phyloP scores from a whole-genome alignment of 2,113 vertebrate genomes.

The Castor canadensis region DNA sequence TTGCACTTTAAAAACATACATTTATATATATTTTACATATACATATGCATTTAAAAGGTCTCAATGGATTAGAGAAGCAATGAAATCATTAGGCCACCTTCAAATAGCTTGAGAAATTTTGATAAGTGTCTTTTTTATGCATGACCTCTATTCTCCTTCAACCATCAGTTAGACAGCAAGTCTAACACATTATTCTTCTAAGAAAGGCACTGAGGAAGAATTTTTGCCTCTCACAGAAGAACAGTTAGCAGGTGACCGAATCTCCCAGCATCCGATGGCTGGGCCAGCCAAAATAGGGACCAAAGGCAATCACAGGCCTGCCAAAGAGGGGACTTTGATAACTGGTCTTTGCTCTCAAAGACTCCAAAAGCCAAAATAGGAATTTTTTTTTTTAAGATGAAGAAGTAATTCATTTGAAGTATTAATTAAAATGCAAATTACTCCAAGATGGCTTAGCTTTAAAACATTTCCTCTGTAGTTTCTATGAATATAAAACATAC shows the following conservation, averaged over 20 bases:
- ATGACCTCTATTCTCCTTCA: neutral
- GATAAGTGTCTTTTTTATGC: neutral
- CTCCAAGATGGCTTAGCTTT: slow-evolving; percentile 77
- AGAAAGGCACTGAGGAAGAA: neutral
- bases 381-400: slow-evolving; percentile 67
- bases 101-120: neutral
- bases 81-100: neutral
- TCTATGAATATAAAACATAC: slow-evolving; percentile 79
- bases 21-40: neutral
- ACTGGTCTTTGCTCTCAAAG: slow-evolving; percentile 60
- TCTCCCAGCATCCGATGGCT: slow-evolving; percentile 45
- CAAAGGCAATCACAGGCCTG: slow-evolving; percentile 55
- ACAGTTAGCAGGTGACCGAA: neutral
- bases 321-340: slow-evolving; percentile 60
- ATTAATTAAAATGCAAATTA: slow-evolving; percentile 87
- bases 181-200: neutral
- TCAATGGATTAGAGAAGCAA: neutral
- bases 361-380: slow-evolving; percentile 65
- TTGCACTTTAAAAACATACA: neutral
- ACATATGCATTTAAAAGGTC: neutral
- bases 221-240: neutral
- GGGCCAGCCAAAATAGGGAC: neutral
- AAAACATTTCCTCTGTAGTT: slow-evolving; percentile 77
- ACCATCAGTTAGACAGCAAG: neutral
- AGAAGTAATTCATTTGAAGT: slow-evolving; percentile 80